phyloP scores from a whole-genome alignment of 2,888 invertebrate genomes.

The Drosophila rellima region DNA sequence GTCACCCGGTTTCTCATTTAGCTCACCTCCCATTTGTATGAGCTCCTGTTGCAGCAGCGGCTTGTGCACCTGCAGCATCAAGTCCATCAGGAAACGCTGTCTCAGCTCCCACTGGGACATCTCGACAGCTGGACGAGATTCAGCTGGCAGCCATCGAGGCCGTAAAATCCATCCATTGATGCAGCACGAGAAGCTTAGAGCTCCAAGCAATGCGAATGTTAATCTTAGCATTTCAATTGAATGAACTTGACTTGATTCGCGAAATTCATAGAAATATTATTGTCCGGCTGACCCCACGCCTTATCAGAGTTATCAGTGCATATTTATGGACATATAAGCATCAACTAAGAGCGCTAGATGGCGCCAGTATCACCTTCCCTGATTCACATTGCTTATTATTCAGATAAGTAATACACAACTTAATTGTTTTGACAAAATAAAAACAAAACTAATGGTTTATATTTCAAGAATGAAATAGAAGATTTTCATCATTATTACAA shows the following conservation, averaged over 20 bases:
- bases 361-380: background rate
- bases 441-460: no score
- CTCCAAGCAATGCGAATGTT: slow-evolving; percentile 11
- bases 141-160: slow-evolving; percentile 25
- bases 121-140: background rate
- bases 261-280: background rate
- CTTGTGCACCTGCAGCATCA: slow-evolving; percentile 75
- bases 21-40: slow-evolving; percentile 52
- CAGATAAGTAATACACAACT: no score
- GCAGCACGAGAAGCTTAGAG: slow-evolving; percentile 21
- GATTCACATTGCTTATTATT: no score
- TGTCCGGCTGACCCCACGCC: background rate
- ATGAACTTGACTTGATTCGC: background rate
- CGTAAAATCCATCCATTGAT: slow-evolving; percentile 31
- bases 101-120: slow-evolving; percentile 25
- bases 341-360: background rate
- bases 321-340: background rate
- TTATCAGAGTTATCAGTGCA: slow-evolving; percentile 31
- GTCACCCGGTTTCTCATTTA: slow-evolving; percentile 53
- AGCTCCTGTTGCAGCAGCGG: slow-evolving; percentile 70
- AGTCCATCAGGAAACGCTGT: slow-evolving; percentile 68
- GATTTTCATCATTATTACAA: no score
- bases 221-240: slow-evolving; percentile 38
- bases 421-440: no score
- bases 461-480: no score